These are phyloP conservation scores for Pristionchus fissidentatus DNA, from an alignment of 2,888 invertebrate genomes.

Conservation along the genomic window DNA sequence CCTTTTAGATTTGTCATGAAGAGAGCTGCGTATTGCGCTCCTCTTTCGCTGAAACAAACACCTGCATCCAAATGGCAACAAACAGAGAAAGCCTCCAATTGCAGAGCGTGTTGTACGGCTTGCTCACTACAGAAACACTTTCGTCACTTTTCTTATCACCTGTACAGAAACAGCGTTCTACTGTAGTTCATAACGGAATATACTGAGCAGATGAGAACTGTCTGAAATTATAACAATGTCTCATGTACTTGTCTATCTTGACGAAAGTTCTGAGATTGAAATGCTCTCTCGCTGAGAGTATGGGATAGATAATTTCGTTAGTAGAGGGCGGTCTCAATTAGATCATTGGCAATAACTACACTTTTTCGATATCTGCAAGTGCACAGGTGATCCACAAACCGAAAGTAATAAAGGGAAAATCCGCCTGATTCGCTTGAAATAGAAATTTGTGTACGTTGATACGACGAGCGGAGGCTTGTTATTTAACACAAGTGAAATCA, in stretches of 20 bases:
- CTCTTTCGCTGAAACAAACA: neutral
- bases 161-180: neutral
- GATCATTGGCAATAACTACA: no score
- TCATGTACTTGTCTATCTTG: no score
- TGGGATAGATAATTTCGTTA: no score
- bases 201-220: neutral
- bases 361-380: neutral
- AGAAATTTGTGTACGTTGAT: neutral
- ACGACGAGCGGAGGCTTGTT: conserved; percentile 52
- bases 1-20: neutral
- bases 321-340: no score
- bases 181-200: neutral
- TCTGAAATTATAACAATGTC: neutral
- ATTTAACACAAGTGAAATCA: conserved; percentile 62
- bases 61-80: no score
- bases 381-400: no score
- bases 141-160: no score
- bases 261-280: no score
- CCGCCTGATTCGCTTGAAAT: conserved; percentile 24
- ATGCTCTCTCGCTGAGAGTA: no score
- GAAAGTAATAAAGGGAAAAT: conserved; percentile 15
- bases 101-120: no score
- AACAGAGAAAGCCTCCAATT: no score
- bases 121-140: no score
- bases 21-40: neutral